Percentiles rank a stretch among this genome's conserved stretches.
phyloP scores from a whole-genome alignment of 2,113 vertebrate genomes.

The Mesembrinibis cayennensis region DNA sequence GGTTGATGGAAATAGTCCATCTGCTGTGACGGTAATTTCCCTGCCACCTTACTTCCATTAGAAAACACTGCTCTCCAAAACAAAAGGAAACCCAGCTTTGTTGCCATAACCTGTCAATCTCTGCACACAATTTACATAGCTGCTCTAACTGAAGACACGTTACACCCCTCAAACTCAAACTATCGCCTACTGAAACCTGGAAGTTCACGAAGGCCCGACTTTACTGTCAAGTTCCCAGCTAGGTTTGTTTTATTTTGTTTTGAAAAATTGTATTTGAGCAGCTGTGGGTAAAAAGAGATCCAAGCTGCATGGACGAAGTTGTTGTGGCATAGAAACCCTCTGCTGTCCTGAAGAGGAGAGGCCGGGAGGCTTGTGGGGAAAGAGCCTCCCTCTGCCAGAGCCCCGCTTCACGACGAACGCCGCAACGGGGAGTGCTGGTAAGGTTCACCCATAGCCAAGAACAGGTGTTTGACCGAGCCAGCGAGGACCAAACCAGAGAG shows the following conservation, averaged over 20 bases:
- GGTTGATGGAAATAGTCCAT: background rate
- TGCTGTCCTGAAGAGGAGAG: background rate
- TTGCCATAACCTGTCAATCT: background rate
- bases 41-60: background rate
- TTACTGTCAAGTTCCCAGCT: fast-evolving
- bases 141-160: background rate
- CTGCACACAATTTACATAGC: background rate
- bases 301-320: background rate
- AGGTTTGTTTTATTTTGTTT: background rate
- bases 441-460: background rate
- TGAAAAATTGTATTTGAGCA: background rate
- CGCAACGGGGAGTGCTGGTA: background rate
- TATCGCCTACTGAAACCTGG: background rate
- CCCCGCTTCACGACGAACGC: fast-evolving
- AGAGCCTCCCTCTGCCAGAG: background rate
- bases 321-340: fast-evolving
- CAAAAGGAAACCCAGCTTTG: background rate
- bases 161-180: background rate
- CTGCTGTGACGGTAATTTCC: background rate
- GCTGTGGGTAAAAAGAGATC: background rate
- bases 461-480: fast-evolving
- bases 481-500: background rate
- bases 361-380: background rate
- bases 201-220: background rate
- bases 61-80: background rate